These are phyloP conservation scores for Phaedon cochleariae DNA, from an alignment of 2,888 invertebrate species.

Conservation along the genomic window DNA sequence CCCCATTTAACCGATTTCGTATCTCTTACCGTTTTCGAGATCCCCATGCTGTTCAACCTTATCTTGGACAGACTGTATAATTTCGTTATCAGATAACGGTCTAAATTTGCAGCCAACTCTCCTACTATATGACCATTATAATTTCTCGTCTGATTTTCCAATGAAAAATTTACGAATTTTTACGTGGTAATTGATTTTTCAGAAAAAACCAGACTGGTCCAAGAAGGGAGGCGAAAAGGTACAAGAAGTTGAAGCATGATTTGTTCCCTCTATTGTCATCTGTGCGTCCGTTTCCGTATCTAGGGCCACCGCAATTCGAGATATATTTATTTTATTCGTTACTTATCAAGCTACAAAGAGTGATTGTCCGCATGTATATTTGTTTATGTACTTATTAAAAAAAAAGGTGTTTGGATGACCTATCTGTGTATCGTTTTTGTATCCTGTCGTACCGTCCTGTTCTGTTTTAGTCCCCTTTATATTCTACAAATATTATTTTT, in stretches of 20 bases:
- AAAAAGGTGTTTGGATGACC: conserved; percentile 34
- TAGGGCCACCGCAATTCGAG: conserved; percentile 26
- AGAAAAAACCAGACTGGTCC: conserved; percentile 96
- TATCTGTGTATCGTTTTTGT: conserved; percentile 35
- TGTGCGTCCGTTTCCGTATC: conserved; percentile 22
- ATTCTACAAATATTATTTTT: too few relatives aligned
- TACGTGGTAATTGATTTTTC: conserved; percentile 62
- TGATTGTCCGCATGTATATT: conserved; percentile 43
- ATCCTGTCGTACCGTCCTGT: neutral
- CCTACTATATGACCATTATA: too few relatives aligned
- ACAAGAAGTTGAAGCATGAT: conserved; percentile 88
- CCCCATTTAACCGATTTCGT: too few relatives aligned
- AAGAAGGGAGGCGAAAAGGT: conserved; percentile 89
- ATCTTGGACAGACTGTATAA: too few relatives aligned
- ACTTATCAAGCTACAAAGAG: conserved; percentile 25
- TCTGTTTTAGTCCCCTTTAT: conserved; percentile 1
- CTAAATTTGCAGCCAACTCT: too few relatives aligned
- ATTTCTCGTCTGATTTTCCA: conserved; percentile 5
- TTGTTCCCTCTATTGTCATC: conserved; percentile 12
- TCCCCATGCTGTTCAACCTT: too few relatives aligned
- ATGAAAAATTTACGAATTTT: conserved; percentile 22
- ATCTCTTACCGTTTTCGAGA: too few relatives aligned
- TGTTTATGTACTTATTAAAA: conserved; percentile 43
- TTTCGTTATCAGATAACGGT: too few relatives aligned
- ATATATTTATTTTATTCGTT: conserved; percentile 44